A percentile compares a stretch with the other conserved stretches of the same genome.
Evolutionary conservation across 2,888 invertebrate species (phyloP).

Genomic region (Meteorus colon): DNA sequence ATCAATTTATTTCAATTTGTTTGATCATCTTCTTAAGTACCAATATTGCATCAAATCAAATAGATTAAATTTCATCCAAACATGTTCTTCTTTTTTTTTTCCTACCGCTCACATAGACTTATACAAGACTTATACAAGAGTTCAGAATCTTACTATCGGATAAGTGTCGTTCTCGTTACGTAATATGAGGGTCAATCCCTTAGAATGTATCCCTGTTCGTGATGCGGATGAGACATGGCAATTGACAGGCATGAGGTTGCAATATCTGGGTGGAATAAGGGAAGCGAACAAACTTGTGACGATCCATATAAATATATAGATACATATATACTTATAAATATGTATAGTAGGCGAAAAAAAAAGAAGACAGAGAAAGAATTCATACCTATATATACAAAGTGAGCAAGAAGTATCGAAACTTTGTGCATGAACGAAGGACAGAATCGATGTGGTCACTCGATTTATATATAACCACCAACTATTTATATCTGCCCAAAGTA

Average conservation of each 20-base stretch:
- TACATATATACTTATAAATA: background rate
- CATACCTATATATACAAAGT: background rate
- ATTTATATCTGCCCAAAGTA: constrained; percentile 25
- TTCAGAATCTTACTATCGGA: background rate
- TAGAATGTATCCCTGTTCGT: background rate
- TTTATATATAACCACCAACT: constrained; percentile 4
- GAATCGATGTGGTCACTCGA: constrained; percentile 1
- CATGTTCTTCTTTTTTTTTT: too few relatives aligned
- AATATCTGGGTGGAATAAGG: background rate
- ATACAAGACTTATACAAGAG: too few relatives aligned
- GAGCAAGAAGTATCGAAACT: background rate
- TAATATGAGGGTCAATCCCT: background rate
- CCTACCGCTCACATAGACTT: too few relatives aligned
- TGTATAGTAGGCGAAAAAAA: background rate
- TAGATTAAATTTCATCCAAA: too few relatives aligned
- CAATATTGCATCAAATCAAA: too few relatives aligned
- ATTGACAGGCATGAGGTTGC: constrained; percentile 26
- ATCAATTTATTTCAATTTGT: too few relatives aligned
- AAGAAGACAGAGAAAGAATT: background rate
- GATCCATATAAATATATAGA: background rate
- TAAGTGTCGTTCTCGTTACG: background rate
- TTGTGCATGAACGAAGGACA: background rate
- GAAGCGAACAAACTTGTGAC: background rate
- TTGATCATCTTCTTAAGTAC: too few relatives aligned
- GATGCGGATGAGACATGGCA: background rate